Percentiles rank a stretch among this genome's conserved stretches.
These are phyloP conservation scores for Notolabrus celidotus DNA, from an alignment of 2,797 vertebrate genomes.

Conservation along the genomic window DNA sequence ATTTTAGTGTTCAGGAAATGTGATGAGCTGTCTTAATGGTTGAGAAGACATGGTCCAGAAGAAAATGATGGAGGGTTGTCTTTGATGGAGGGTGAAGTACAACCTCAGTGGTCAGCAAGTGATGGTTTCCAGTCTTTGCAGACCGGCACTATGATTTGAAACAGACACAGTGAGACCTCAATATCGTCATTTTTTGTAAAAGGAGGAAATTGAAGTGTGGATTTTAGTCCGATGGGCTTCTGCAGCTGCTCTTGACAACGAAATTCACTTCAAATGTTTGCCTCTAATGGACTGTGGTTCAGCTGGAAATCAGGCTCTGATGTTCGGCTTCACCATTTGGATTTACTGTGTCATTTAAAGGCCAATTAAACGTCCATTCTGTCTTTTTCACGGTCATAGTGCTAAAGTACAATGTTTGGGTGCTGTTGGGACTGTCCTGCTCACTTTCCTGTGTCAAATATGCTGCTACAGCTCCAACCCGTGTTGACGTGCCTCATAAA, in stretches of 20 bases:
- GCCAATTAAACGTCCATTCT: conserved; percentile 72
- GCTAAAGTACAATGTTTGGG: conserved; percentile 60
- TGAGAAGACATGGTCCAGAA: conserved; percentile 21
- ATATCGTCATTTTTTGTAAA: conserved; percentile 8
- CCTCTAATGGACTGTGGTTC: conserved; percentile 38
- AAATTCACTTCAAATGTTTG: conserved; percentile 19
- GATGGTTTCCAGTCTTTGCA: conserved; percentile 40
- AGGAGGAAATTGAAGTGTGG: conserved; percentile 15
- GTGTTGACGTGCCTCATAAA: conserved; percentile 63
- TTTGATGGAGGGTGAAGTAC: conserved; percentile 33
- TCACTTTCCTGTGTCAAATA: conserved; percentile 55
- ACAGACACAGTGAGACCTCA: conserved; percentile 7
- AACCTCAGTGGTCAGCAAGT: conserved; percentile 27
- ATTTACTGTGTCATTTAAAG: conserved; percentile 77
- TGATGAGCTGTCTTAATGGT: conserved; percentile 23
- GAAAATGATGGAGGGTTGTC: background rate
- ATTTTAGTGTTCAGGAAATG: conserved; percentile 13
- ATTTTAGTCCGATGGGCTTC: conserved; percentile 22
- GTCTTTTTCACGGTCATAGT: conserved; percentile 64
- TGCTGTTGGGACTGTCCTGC: conserved; percentile 47
- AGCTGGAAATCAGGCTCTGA: conserved; percentile 52
- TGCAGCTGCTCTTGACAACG: conserved; percentile 59
- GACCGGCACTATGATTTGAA: conserved; percentile 36
- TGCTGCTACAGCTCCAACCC: conserved; percentile 19
- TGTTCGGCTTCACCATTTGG: conserved; percentile 49